phyloP scores from a whole-genome alignment of 2,113 vertebrate genomes.

The Menura novaehollandiae region DNA sequence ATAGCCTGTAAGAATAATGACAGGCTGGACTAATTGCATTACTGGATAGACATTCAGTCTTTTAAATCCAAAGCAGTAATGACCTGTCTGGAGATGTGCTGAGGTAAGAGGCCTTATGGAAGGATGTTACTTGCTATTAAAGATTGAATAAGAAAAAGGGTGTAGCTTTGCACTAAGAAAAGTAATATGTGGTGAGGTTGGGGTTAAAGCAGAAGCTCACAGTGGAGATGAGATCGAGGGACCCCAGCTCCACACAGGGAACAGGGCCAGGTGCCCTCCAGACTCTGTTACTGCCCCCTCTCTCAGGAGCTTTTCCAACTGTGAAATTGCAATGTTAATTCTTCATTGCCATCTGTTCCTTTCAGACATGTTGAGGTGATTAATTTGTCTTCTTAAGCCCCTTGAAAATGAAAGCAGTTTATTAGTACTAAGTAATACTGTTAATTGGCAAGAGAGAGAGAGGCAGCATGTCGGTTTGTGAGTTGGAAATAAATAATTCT shows the following conservation, averaged over 20 bases:
- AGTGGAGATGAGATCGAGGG: not conserved
- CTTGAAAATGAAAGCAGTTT: slow-evolving; percentile 57
- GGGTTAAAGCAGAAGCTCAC: not conserved
- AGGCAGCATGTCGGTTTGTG: not conserved
- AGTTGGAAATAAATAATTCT: not conserved
- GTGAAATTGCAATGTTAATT: slow-evolving; percentile 30
- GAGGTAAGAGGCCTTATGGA: not conserved
- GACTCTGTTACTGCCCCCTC: not conserved
- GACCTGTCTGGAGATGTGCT: not conserved
- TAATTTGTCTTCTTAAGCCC: slow-evolving; percentile 46
- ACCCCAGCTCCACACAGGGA: not conserved
- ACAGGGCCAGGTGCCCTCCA: not conserved
- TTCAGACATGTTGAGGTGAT: slow-evolving; percentile 41
- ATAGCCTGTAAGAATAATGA: not conserved
- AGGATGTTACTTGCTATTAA: not conserved
- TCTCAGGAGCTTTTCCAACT: not conserved
- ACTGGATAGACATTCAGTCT: slow-evolving; percentile 49
- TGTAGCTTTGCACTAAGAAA: not conserved
- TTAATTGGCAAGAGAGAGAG: slow-evolving; percentile 2
- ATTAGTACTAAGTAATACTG: slow-evolving; percentile 41
- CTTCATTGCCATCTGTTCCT: slow-evolving; percentile 50
- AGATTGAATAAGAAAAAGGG: not conserved
- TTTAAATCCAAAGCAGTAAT: slow-evolving; percentile 46
- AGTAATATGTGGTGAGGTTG: not conserved
- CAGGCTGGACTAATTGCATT: slow-evolving; percentile 37